Evolutionary conservation across 2,797 vertebrate genomes (phyloP).

Genomic region (Hoplostethus mediterraneus): DNA sequence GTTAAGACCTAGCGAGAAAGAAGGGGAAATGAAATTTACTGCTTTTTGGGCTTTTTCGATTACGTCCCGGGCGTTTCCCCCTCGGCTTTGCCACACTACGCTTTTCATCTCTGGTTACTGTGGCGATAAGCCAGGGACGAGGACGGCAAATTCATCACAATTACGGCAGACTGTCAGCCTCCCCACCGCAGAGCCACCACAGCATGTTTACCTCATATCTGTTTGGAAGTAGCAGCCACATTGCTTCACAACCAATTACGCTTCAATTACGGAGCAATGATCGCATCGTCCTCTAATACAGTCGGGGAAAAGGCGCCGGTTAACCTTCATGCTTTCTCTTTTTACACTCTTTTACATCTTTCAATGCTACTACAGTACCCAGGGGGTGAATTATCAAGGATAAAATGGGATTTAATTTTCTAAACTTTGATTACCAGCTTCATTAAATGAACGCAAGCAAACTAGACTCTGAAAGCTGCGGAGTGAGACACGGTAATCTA

Average conservation of each 20-base stretch:
- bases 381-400: conserved; percentile 67
- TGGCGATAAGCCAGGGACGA: conserved; percentile 63
- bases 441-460: conserved; percentile 69
- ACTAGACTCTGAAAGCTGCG: conserved; percentile 56
- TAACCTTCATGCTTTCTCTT: conserved; percentile 78
- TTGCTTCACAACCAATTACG: conserved; percentile 83
- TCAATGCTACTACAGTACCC: conserved; percentile 60
- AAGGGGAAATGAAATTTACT: conserved; percentile 32
- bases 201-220: conserved; percentile 80
- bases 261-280: conserved; percentile 80
- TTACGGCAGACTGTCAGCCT: conserved; percentile 78
- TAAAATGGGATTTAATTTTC: conserved; percentile 72
- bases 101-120: conserved; percentile 69
- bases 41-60: conserved; percentile 57
- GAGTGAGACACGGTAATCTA: conserved; percentile 55
- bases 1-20: conserved; percentile 13
- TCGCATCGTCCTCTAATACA: conserved; percentile 75
- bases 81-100: conserved; percentile 42
- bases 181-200: conserved; percentile 59
- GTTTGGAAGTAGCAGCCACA: conserved; percentile 72
- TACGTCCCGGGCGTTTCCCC: conserved; percentile 19
- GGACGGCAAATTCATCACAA: conserved; percentile 82
- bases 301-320: conserved; percentile 52
- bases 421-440: conserved; percentile 77
- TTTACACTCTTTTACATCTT: conserved; percentile 65